Evolutionary conservation across 1,140 invertebrate genomes (phyloP).

Genomic region (Parapsyche elsis): DNA sequence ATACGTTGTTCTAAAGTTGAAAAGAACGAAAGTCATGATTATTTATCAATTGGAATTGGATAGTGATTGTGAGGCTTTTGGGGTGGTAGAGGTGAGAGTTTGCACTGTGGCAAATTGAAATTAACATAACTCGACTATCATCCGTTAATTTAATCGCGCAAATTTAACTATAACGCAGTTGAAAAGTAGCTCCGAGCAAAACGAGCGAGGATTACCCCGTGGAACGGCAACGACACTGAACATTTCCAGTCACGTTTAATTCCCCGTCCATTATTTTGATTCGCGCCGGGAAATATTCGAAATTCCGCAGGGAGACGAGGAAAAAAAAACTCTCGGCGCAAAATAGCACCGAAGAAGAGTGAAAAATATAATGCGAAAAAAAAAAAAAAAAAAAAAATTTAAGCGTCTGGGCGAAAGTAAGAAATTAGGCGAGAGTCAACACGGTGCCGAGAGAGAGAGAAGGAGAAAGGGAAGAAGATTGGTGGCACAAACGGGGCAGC

Average conservation of each 20-base stretch:
- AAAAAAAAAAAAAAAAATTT: neutral
- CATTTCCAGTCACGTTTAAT: conserved; percentile 36
- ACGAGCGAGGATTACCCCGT: neutral
- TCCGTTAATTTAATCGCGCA: conserved; percentile 31
- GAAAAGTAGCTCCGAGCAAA: conserved; percentile 3
- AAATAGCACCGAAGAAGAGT: neutral
- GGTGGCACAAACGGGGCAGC: neutral
- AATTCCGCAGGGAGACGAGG: conserved; percentile 1
- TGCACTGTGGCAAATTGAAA: conserved; percentile 8
- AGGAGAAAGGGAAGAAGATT: neutral
- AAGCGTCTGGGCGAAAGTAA: neutral
- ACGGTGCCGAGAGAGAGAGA: neutral
- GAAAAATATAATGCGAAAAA: neutral
- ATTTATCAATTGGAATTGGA: neutral
- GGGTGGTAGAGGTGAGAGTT: neutral
- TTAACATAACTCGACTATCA: conserved; percentile 30
- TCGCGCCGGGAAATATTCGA: neutral
- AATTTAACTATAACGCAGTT: conserved; percentile 12
- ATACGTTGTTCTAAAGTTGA: no score
- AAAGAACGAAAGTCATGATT: neutral
- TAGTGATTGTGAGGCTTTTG: neutral
- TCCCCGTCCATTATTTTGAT: conserved; percentile 34
- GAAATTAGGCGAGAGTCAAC: conserved; percentile 30
- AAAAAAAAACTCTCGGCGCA: neutral
- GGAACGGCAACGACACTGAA: neutral